phyloP scores from a whole-genome alignment of 2,888 invertebrate species.

The Julus scandinavius region DNA sequence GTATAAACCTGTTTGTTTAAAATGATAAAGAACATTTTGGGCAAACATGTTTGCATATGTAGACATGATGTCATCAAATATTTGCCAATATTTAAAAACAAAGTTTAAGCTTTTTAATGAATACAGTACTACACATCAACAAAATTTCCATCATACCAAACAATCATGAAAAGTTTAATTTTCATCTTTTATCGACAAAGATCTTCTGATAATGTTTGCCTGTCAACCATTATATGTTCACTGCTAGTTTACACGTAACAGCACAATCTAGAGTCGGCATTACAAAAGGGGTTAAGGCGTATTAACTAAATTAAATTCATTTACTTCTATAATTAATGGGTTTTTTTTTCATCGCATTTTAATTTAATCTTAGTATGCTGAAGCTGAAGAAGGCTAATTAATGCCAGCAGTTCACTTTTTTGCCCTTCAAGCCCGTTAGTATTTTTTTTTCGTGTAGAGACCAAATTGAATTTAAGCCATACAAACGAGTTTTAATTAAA shows the following conservation, averaged over 20 bases:
- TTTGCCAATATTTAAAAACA: too few relatives aligned
- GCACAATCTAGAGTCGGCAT: background rate
- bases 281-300: background rate
- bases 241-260: too few relatives aligned
- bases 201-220: background rate
- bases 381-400: background rate
- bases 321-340: background rate
- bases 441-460: background rate
- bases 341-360: background rate
- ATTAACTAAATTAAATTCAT: background rate
- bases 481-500: background rate
- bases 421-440: background rate
- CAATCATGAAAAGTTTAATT: background rate
- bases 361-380: background rate
- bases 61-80: too few relatives aligned
- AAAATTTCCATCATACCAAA: background rate
- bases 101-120: too few relatives aligned
- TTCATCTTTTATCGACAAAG: background rate
- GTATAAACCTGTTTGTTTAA: too few relatives aligned
- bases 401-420: background rate
- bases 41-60: too few relatives aligned
- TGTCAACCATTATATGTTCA: background rate
- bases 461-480: background rate
- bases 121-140: too few relatives aligned
- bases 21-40: too few relatives aligned